These are phyloP conservation scores for Mobula hypostoma DNA, from an alignment of 2,113 vertebrate species.

Conservation along the genomic window DNA sequence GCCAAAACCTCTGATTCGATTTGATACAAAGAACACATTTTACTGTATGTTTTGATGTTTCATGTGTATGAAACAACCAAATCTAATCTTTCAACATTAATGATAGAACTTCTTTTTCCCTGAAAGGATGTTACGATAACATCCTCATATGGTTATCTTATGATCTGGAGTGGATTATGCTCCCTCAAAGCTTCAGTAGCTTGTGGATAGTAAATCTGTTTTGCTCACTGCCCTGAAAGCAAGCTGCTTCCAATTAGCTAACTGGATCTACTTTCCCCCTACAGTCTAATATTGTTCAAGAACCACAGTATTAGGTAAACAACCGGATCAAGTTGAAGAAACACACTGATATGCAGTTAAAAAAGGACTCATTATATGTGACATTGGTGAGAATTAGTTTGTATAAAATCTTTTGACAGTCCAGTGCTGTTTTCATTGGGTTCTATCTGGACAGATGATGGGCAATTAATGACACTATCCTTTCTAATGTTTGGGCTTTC, in stretches of 20 bases:
- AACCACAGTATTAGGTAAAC: not conserved
- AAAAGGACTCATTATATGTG: not conserved
- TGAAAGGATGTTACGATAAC: not conserved
- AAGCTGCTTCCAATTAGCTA: not conserved
- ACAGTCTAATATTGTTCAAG: not conserved
- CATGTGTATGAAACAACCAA: too few species aligned
- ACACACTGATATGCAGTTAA: not conserved
- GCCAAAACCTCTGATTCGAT: too few species aligned
- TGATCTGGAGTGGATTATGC: not conserved
- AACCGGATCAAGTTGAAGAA: not conserved
- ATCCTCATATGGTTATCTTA: not conserved
- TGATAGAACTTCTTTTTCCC: not conserved
- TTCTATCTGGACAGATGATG: not conserved
- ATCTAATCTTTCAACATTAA: too few species aligned
- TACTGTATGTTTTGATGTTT: too few species aligned
- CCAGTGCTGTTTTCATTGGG: not conserved
- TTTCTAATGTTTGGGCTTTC: not conserved
- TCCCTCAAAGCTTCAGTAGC: not conserved
- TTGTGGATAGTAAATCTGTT: not conserved
- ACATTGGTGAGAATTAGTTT: not conserved
- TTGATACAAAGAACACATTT: too few species aligned
- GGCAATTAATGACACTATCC: not conserved
- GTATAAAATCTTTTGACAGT: not conserved
- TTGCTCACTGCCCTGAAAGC: not conserved
- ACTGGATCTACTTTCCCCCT: not conserved